phyloP scores from a whole-genome alignment of 1,140 invertebrate genomes.

The Drosophila parabipectinata region DNA sequence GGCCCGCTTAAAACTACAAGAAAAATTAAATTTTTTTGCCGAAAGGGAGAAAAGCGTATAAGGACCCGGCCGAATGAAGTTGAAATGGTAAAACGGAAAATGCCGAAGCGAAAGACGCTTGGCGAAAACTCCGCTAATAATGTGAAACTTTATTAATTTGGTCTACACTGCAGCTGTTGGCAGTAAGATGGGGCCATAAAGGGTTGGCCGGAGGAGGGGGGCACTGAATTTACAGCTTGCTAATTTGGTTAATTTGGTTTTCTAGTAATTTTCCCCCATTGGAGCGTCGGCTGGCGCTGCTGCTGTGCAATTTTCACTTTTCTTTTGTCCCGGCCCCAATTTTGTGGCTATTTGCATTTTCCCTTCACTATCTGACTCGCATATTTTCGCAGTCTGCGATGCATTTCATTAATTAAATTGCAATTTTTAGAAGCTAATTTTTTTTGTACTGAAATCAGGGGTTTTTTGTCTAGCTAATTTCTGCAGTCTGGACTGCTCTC shows the following conservation, averaged over 20 bases:
- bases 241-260: conserved; percentile 79
- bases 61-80: conserved; percentile 24
- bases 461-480: conserved; percentile 52
- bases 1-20: conserved; percentile 49
- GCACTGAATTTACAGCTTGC: conserved; percentile 67
- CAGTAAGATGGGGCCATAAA: conserved; percentile 19
- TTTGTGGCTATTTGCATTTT: conserved; percentile 44
- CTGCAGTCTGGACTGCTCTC: conserved; percentile 21
- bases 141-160: conserved; percentile 78
- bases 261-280: conserved; percentile 57
- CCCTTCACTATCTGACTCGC: conserved; percentile 15
- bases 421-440: conserved; percentile 61
- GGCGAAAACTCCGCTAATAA: conserved; percentile 62
- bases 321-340: conserved; percentile 21
- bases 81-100: conserved; percentile 18
- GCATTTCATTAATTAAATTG: conserved; percentile 78
- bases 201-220: not conserved
- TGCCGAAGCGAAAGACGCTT: conserved; percentile 23
- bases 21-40: conserved; percentile 44
- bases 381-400: conserved; percentile 57
- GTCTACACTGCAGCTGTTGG: conserved; percentile 50
- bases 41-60: conserved; percentile 8
- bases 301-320: conserved; percentile 54
- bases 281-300: conserved; percentile 6
- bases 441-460: not conserved